Conservation (phyloP, 2,888 invertebrate species). For the Eledone cirrhosa region DNA sequence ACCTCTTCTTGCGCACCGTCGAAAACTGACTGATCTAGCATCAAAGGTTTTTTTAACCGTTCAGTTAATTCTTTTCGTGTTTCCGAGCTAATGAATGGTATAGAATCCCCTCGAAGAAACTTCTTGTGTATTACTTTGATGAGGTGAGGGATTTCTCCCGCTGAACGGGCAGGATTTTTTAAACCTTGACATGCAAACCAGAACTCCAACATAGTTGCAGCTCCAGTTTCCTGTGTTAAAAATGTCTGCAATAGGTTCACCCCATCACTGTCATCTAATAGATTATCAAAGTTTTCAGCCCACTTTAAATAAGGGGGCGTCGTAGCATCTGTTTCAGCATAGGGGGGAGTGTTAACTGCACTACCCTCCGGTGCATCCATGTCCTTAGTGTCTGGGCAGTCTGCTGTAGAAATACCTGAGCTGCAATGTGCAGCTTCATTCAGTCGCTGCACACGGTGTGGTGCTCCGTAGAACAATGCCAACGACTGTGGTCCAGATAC, state of each 20-base stretch:
- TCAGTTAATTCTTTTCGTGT: conserved; percentile 77
- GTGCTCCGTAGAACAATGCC: conserved; percentile 52
- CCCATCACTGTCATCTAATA: conserved; percentile 89
- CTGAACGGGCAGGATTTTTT: conserved; percentile 70
- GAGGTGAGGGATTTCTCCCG: conserved; percentile 71
- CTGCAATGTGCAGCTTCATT: conserved; percentile 41
- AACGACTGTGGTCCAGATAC: conserved; percentile 62
- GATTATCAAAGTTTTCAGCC: conserved; percentile 84
- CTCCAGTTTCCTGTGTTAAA: conserved; percentile 63
- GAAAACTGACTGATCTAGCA: conserved; percentile 81
- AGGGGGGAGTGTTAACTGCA: conserved; percentile 67
- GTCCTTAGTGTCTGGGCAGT: conserved; percentile 46
- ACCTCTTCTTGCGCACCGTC: conserved; percentile 85
- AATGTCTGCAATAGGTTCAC: conserved; percentile 81
- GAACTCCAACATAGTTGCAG: conserved; percentile 71
- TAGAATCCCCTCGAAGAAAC: conserved; percentile 76
- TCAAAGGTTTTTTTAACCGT: conserved; percentile 53
- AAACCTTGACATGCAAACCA: conserved; percentile 79
- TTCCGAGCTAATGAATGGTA: conserved; percentile 82
- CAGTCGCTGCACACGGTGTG: conserved; percentile 20
- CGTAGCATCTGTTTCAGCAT: conserved; percentile 59
- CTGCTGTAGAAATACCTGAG: conserved; percentile 33
- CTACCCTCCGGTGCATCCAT: conserved; percentile 71
- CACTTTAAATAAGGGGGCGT: conserved; percentile 84
- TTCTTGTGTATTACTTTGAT: conserved; percentile 74